A percentile compares a stretch with the other conserved stretches of the same genome.
phyloP scores from a whole-genome alignment of 2,888 invertebrate genomes.

The Linhomoeus sp. region DNA sequence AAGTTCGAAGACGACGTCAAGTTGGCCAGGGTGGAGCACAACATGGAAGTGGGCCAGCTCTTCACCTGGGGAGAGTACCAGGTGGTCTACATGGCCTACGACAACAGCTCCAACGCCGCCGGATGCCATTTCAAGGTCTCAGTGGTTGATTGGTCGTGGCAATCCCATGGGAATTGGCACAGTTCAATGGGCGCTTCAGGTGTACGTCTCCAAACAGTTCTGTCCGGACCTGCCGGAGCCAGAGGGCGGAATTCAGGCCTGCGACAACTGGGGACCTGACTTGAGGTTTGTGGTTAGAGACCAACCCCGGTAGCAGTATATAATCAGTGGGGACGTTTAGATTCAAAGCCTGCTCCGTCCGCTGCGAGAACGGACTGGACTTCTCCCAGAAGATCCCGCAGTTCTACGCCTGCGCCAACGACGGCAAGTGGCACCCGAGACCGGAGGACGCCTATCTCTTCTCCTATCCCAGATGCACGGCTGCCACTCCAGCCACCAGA shows the following conservation, averaged over 20 bases:
- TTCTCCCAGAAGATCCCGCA: constrained; percentile 84
- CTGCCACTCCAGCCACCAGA: constrained; percentile 4
- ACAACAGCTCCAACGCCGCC: constrained; percentile 17
- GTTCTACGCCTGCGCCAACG: constrained; percentile 91
- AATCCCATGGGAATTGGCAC: no score
- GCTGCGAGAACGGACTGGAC: constrained; percentile 25
- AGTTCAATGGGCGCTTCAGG: constrained; percentile 6
- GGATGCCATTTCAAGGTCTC: constrained; percentile 24
- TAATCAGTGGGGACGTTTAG: no score
- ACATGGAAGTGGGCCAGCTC: constrained; percentile 21
- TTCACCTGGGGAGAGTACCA: constrained; percentile 24
- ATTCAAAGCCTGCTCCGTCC: constrained; percentile 61
- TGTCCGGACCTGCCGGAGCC: constrained; percentile 73
- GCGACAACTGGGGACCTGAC: constrained; percentile 87
- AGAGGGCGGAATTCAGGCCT: constrained; percentile 68
- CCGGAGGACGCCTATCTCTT: constrained; percentile 12
- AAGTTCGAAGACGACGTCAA: constrained; percentile 12
- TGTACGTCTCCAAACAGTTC: constrained; percentile 50
- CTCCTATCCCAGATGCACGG: constrained; percentile 27
- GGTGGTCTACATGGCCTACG: constrained; percentile 24
- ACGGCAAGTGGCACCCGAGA: constrained; percentile 80
- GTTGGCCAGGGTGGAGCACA: constrained; percentile 18
- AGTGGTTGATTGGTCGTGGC: no score
- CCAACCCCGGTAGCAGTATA: no score
- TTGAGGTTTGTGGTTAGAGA: constrained; percentile 33